Base-by-base conservation (phyloP, 2,797 vertebrate genomes). In the Arnoldichthys spilopterus region DNA sequence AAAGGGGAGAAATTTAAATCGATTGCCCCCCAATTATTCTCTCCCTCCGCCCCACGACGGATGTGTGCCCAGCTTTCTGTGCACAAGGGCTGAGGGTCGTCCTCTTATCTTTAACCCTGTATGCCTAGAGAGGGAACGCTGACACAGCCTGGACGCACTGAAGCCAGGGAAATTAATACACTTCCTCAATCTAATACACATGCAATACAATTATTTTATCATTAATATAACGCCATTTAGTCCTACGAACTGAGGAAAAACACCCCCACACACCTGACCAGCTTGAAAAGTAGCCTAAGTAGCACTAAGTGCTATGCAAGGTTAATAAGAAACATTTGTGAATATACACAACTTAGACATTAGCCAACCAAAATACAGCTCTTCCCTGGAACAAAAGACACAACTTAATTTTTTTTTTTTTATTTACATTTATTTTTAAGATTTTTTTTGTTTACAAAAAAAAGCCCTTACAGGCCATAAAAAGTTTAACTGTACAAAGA, bases 401-500 rank as follows among this genome's bases (percentile, higher is more conserved):
- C 5, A 0, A 16, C 2, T 28, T 45, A 6, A 0, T 4, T 62
- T 66, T 59, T 47, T 78, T 62, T 79, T 74, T 45, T 54, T 20
- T 47, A n/a, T 53, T 76, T 34, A 78, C 28, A 79, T 37, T 71
- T 72, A 69, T 84, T 71, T 74, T 66, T 73, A 86, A 86, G 82
- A 85, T 89, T 86, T 85, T 82, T 80, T 83, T 63, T 20, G 82
- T 76, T 78, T 86, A 86, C 90, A 86, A 49, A 84, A 87, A 83
- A 86, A 70, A 72, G 88, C 92, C 88, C 92, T 93, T 90, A 88
- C 90, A 91, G 90, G 90, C 85, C 83, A 88, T 83, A 77, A 77
- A 83, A 87, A 89, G 87, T 89, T 91, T 89, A 90, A 92, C 90
- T 92, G 90, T 92, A 93, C 91, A 92, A 62, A 83, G 84, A 6